Evolutionary conservation across 2,888 invertebrate genomes (phyloP), one percentile per base, ranked within the genome.

Genomic region (Plebejus anna): DNA sequence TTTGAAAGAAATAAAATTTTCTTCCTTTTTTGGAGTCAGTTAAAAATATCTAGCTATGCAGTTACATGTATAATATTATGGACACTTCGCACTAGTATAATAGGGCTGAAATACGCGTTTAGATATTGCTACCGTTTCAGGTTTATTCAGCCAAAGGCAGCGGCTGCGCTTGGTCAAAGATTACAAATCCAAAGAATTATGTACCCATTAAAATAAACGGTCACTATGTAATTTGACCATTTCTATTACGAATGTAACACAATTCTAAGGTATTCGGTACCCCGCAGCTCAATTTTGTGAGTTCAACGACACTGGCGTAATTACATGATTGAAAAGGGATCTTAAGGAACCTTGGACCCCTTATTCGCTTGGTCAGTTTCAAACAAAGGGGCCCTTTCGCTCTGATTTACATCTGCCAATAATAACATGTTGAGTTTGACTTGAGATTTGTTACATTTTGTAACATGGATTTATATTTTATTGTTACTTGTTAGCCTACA

Each of bases 221-320:
- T 73, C 73, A 73, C 55, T 55, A 57, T 73, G 78, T 78, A 77
- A 79, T 77, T 79, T 79, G 78, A 79, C 78, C 78, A 75, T 77
- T 75, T 72, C 73, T n/a, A 66, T 77, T 80, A 80, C 80, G 79
- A 80, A 78, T 81, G 81, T 79, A 80, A 79, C 81, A 80, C 28
- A 80, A 47, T 78, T 76, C 75, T 70, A 78, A 80, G 76, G 86
- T 81, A 79, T 82, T 80, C 81, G 88, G 83, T 85, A 85, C 88
- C 92, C 92, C 85, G 91, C 85, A 79, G 93, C 80, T 85, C 77
- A 80, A 90, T 91, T 87, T 86, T 83, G 82, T 11, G 76, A 89
- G 92, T 92, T 92, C 92, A 91, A 89, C 83, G 93, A 92, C 91
- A 88, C 86, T 84, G 88, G 89, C 89, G 87, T 92, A 93, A 93